These are phyloP conservation scores for Artibeus lituratus DNA, from an alignment of 2,797 vertebrate genomes.

Conservation along the genomic window DNA sequence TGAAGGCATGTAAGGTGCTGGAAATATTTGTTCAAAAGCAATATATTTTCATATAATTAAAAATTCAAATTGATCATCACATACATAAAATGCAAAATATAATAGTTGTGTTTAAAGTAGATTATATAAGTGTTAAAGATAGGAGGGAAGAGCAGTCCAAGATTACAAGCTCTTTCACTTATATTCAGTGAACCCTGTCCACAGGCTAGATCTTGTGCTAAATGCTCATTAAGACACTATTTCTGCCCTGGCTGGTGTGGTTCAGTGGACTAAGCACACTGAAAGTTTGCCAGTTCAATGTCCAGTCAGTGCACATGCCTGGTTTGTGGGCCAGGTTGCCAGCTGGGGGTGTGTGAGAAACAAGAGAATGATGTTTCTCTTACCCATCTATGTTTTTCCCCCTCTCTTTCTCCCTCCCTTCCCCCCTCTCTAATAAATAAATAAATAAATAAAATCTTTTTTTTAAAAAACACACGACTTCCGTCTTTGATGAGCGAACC, in stretches of 20 bases:
- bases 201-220: not conserved
- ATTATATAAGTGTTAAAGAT: slow-evolving; percentile 29
- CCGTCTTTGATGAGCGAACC: not conserved
- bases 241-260: not conserved
- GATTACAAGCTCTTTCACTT: slow-evolving; percentile 17
- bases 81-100: slow-evolving; percentile 5
- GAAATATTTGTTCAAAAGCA: slow-evolving; percentile 1
- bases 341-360: not conserved
- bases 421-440: not conserved
- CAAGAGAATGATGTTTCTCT: not conserved
- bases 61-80: not conserved
- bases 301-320: not conserved
- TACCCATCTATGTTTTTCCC: not conserved
- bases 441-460: not conserved
- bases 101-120: not conserved
- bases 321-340: not conserved
- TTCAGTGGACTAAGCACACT: not conserved
- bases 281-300: not conserved
- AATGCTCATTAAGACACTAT: not conserved
- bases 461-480: not conserved
- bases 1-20: not conserved
- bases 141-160: not conserved
- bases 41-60: not conserved
- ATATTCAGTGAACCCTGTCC: not conserved
- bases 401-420: not conserved